Base-by-base conservation (phyloP, 2,797 vertebrate genomes). In the Amniataba percoides region DNA sequence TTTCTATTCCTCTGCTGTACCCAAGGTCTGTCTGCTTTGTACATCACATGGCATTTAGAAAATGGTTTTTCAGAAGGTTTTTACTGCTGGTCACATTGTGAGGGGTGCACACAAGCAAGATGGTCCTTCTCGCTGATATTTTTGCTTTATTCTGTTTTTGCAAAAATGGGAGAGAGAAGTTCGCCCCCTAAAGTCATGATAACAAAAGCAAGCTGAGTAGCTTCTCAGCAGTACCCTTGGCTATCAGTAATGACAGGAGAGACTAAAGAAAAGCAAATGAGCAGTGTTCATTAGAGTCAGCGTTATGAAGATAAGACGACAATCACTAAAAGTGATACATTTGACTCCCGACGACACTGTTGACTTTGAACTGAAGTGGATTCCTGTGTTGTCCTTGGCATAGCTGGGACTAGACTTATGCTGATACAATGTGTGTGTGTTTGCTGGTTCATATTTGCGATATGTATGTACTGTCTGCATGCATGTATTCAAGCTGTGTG, bases 311-410 rank as follows among this genome's bases (percentile, higher is more conserved):
- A 74, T 59, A 62, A 63, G 52, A 19, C 67, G 62, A 27, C 45
- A 66, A 69, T 82, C 46, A 71, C 60, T 64, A 19, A 62, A 75
- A 83, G 71, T 70, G 53, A 74, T 70, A 16, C n/a, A 16, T 74
- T 74, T 63, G 10, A 57, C 40, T 77, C 31, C 10, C 11, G 49
- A 57, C 73, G 52, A 80, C 45, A 51, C 45, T 19, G 58, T 74
- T 85, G 77, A 81, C 75, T 80, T 90, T 87, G 43, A 71, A 85
- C 64, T 70, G 8, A 78, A 78, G 19, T 66, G 34, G 71, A 53
- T 81, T 73, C 66, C 34, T 42, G 18, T 39, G 25, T 66, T 49
- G 34, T 46, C 43, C 60, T 74, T 23, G 57, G 60, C 77, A 71
- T 53, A 60, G 40, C 67, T n/a, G 10, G 48, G 27, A 42, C 23